These are phyloP conservation scores for Scatophagus argus DNA, from an alignment of 2,113 vertebrate genomes.

Conservation along the genomic window DNA sequence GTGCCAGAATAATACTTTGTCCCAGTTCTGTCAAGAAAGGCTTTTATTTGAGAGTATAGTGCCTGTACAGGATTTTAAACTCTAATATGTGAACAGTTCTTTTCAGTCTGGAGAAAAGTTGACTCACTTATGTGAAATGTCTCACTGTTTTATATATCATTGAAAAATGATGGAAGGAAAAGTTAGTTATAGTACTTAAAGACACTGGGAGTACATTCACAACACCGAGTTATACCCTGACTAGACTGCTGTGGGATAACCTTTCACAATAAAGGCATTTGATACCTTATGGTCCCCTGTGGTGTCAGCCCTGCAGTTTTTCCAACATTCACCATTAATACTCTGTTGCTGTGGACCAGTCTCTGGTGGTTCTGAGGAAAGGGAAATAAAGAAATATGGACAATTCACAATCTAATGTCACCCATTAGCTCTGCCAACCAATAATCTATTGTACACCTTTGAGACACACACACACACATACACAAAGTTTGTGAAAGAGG, in stretches of 20 bases:
- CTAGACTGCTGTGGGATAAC: slow-evolving; percentile 38
- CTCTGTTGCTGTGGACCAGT: slow-evolving; percentile 20
- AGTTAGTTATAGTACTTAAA: slow-evolving; percentile 44
- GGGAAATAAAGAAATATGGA: slow-evolving; percentile 5
- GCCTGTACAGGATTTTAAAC: slow-evolving; percentile 35
- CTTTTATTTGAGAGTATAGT: slow-evolving; percentile 39
- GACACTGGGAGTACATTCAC: slow-evolving; percentile 22
- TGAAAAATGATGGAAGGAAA: slow-evolving; percentile 30
- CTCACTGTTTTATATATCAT: slow-evolving; percentile 31
- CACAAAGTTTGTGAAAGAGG: slow-evolving; percentile 20
- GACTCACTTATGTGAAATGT: slow-evolving; percentile 27
- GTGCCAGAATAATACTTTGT: slow-evolving; percentile 33
- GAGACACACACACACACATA: neutral
- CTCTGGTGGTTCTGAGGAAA: slow-evolving; percentile 20
- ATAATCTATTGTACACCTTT: slow-evolving; percentile 43
- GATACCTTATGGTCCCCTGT: slow-evolving; percentile 13
- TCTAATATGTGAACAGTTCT: slow-evolving; percentile 40
- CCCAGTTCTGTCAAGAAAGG: slow-evolving; percentile 61
- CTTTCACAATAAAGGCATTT: slow-evolving; percentile 28
- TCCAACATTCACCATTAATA: slow-evolving; percentile 51
- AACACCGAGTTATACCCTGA: neutral
- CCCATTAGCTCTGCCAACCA: slow-evolving; percentile 51
- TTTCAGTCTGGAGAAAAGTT: slow-evolving; percentile 39
- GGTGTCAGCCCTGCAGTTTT: slow-evolving; percentile 31
- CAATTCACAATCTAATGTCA: slow-evolving; percentile 9